These are phyloP conservation scores for Luperina testacea DNA, from an alignment of 2,888 invertebrate genomes.

Conservation along the genomic window DNA sequence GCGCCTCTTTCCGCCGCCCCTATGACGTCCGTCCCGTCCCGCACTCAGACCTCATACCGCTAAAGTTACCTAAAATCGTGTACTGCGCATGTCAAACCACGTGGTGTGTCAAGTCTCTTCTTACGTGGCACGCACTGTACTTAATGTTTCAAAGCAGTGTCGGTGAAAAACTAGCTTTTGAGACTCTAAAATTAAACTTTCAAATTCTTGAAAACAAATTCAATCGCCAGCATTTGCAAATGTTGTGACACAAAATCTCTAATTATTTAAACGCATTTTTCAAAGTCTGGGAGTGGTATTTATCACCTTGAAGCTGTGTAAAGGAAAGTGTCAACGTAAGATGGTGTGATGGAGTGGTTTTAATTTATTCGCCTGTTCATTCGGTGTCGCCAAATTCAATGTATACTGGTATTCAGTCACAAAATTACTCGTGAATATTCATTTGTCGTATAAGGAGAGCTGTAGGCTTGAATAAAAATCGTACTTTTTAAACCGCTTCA, in stretches of 20 bases:
- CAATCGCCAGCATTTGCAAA: background rate
- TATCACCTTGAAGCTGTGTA: slow-evolving; percentile 64
- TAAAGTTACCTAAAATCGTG: no score
- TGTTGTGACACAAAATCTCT: background rate
- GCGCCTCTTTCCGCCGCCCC: no score
- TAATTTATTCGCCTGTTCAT: slow-evolving; percentile 71
- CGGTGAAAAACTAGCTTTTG: background rate
- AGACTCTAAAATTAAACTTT: background rate
- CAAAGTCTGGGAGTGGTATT: slow-evolving; percentile 21
- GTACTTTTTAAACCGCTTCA: background rate
- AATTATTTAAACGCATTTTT: slow-evolving; percentile 28
- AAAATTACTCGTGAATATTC: slow-evolving; percentile 70
- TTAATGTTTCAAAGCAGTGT: background rate
- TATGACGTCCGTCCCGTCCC: no score
- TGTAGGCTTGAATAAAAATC: slow-evolving; percentile 51
- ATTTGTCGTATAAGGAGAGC: slow-evolving; percentile 47
- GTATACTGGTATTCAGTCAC: slow-evolving; percentile 61
- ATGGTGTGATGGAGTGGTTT: slow-evolving; percentile 70
- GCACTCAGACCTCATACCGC: no score
- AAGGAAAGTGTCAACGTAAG: slow-evolving; percentile 67
- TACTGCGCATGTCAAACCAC: no score
- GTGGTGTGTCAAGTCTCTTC: no score
- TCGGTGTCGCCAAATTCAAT: slow-evolving; percentile 66
- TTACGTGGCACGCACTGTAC: no score
- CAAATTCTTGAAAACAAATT: background rate